phyloP scores from a whole-genome alignment of 2,113 vertebrate species.

The Muscicapa adusta region DNA sequence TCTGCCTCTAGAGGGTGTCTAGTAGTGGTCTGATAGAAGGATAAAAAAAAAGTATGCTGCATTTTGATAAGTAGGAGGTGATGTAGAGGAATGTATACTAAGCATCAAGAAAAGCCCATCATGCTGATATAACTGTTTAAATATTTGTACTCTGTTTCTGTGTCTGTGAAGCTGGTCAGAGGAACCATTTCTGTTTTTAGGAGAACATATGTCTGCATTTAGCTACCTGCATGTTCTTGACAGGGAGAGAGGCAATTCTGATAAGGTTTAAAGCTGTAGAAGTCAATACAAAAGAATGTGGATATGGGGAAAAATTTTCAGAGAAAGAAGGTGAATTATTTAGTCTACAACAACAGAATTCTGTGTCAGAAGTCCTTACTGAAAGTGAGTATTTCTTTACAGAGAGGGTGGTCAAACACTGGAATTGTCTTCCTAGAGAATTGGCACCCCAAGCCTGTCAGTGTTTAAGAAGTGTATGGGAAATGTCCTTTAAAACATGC shows the following conservation, averaged over 20 bases:
- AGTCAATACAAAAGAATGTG: background rate
- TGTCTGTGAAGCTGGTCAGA: background rate
- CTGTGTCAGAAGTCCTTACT: background rate
- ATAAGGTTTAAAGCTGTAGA: background rate
- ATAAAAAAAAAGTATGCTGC: background rate
- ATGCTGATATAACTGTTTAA: background rate
- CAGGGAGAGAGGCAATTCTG: background rate
- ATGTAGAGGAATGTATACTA: background rate
- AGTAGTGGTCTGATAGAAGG: background rate
- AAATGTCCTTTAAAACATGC: background rate
- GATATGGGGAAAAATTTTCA: background rate
- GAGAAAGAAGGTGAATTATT: background rate
- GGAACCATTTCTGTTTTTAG: background rate
- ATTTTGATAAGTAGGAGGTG: background rate
- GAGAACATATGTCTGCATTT: rapidly evolving
- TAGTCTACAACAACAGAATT: background rate
- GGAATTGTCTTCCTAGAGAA: background rate
- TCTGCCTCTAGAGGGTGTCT: background rate
- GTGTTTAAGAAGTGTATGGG: background rate
- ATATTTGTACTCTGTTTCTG: background rate
- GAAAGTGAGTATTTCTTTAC: background rate
- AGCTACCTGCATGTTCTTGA: background rate
- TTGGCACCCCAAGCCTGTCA: background rate
- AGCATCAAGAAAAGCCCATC: background rate
- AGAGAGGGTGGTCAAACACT: background rate